Evolutionary conservation across 35 echinoderm and acorn worm species (phyloP), one percentile per base, ranked within the genome.

Genomic region (Holothuria glaberrima): DNA sequence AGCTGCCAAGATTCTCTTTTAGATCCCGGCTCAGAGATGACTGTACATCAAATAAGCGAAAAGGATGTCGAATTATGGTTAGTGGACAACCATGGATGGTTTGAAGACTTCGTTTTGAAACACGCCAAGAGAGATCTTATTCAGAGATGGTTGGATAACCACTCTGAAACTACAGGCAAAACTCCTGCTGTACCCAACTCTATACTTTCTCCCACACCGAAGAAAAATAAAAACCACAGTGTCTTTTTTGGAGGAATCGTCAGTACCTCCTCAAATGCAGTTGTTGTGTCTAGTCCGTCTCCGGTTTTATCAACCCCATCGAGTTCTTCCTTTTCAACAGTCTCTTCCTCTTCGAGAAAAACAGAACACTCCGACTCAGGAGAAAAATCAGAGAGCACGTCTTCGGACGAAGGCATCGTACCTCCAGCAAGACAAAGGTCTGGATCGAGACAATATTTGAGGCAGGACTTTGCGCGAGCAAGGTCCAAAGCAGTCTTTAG

Each of bases 401-500:
- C 89, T 58, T 93, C 94, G 6, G 76, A 86, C 66, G 91, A 92
- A 77, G 95, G 91, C 5, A 93, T 85, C 72, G 71, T 41, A 6
- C 88, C 86, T 29, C 88, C 88, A 9, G 80, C 88, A 3, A 89
- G 93, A 86, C 96, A 94, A 19, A 68, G 96, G 48, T 98, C 96
- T 58, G 93, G 93, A 45, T 98, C 96, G 18, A 90, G 88, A 46
- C 96, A 98, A 80, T 98, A 94, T 52, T 88, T 98, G 12, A 68
- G 96, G n/a, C 96, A 98, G 48, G 96, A 98, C 59, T 98, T 98
- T 48, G 96, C 96, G 13, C 94, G 91, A 35, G 90, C 96, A 10
- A 91, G 90, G 75, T 94, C 96, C 9, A 94, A 92, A 54, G 89
- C 93, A 30, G 91, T 98, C 52, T 94, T 94, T 44, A 90, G 88